Evolutionary conservation across 2,888 invertebrate species (phyloP).

Genomic region (Aspidiotus rigidus): DNA sequence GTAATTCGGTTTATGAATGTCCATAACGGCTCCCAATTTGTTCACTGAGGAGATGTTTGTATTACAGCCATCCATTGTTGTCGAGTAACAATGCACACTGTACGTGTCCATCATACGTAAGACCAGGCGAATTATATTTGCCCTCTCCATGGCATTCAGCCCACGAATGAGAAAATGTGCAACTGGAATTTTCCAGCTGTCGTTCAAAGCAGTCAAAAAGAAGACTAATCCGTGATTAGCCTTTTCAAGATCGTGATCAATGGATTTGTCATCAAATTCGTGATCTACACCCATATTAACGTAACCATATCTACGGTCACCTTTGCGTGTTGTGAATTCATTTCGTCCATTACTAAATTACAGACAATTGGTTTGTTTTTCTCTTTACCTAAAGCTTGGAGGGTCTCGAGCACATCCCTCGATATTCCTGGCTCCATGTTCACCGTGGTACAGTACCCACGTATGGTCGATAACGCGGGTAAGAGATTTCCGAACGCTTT

Average conservation of each 20-base stretch:
- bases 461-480: not conserved
- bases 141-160: not conserved
- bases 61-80: not conserved
- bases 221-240: slow-evolving; percentile 2
- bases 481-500: slow-evolving; percentile 8
- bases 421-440: slow-evolving; percentile 8
- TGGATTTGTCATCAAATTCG: too few species aligned
- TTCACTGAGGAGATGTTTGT: not conserved
- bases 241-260: not conserved
- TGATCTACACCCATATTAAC: not conserved
- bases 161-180: not conserved
- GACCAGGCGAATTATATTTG: not conserved
- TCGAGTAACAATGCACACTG: not conserved
- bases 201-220: not conserved
- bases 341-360: slow-evolving; percentile 13
- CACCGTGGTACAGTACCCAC: not conserved
- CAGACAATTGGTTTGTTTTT: slow-evolving; percentile 2
- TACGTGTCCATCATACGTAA: not conserved
- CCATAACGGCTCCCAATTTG: not conserved
- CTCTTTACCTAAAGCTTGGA: not conserved
- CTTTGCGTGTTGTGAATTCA: not conserved
- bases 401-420: not conserved
- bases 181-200: slow-evolving; percentile 2
- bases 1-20: not conserved
- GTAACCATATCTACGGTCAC: not conserved